A percentile compares a stretch with the other conserved stretches of the same genome.
Conservation (phyloP, 2,888 invertebrate species). For the Caenorhabditis virilis region DNA sequence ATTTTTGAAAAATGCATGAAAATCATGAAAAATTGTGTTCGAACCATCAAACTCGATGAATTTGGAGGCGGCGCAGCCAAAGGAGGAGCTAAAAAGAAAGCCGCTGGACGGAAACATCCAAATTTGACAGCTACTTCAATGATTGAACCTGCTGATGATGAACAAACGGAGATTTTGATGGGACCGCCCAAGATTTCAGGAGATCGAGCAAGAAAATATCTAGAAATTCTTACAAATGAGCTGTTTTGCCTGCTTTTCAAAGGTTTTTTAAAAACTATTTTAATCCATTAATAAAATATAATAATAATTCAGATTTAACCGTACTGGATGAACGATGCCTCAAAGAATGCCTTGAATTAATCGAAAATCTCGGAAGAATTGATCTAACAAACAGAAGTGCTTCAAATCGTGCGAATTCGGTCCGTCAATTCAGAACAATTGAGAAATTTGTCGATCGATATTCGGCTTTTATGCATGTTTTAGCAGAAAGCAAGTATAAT, state of each 20-base stretch:
- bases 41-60: slow-evolving; percentile 19
- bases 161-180: background rate
- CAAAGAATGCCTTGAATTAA: slow-evolving; percentile 10
- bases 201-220: slow-evolving; percentile 20
- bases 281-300: background rate
- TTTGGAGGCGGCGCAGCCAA: slow-evolving; percentile 1
- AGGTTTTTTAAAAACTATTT: slow-evolving; percentile 2
- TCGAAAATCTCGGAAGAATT: slow-evolving; percentile 23
- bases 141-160: slow-evolving; percentile 6
- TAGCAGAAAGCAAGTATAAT: slow-evolving; percentile 25
- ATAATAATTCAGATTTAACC: background rate
- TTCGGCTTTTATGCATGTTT: slow-evolving; percentile 8
- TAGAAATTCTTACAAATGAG: slow-evolving; percentile 9
- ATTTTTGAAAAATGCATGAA: slow-evolving; percentile 25
- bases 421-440: slow-evolving; percentile 17
- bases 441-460: slow-evolving; percentile 23
- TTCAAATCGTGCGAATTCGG: slow-evolving; percentile 10
- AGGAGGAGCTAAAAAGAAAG: slow-evolving; percentile 7
- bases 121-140: too few relatives aligned
- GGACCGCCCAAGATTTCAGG: slow-evolving; percentile 21
- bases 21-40: slow-evolving; percentile 20
- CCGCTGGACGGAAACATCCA: too few relatives aligned
- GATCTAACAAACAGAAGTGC: slow-evolving; percentile 6
- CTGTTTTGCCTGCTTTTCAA: slow-evolving; percentile 13
- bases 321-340: slow-evolving; percentile 9